phyloP scores from a whole-genome alignment of 2,888 invertebrate genomes.

The Tipula helvola region DNA sequence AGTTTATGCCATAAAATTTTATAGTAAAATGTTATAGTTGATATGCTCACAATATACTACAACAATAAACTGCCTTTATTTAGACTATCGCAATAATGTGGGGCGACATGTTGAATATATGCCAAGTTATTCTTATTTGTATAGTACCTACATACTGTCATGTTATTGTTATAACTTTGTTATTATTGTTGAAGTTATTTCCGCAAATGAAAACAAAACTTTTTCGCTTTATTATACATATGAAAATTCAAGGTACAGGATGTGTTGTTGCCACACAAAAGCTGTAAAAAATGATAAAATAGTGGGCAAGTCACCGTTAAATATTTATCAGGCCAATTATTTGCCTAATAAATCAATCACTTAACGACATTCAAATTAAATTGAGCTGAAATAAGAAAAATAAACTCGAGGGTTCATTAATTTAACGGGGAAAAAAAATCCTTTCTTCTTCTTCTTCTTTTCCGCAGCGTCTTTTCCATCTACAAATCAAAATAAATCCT shows the following conservation, averaged over 20 bases:
- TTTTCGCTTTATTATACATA: background rate
- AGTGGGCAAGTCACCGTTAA: background rate
- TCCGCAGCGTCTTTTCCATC: background rate
- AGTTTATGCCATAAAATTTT: background rate
- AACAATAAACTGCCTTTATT: background rate
- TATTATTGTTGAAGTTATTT: background rate
- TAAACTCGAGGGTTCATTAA: background rate
- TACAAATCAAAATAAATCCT: background rate
- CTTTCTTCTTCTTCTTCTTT: background rate
- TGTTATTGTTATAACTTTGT: background rate
- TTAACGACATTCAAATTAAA: background rate
- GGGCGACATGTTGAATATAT: background rate
- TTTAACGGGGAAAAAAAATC: background rate
- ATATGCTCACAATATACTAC: background rate
- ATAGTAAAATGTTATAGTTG: background rate
- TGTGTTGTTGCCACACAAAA: background rate
- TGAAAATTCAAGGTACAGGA: background rate
- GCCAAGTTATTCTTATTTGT: background rate
- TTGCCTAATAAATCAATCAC: background rate
- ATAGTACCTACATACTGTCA: background rate
- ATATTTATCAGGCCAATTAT: background rate
- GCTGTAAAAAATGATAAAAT: background rate
- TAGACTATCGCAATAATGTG: background rate
- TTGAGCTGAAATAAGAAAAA: background rate
- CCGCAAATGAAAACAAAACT: background rate